These are phyloP conservation scores for Caenorhabditis plicata DNA, from an alignment of 2,888 invertebrate genomes.

Conservation along the genomic window DNA sequence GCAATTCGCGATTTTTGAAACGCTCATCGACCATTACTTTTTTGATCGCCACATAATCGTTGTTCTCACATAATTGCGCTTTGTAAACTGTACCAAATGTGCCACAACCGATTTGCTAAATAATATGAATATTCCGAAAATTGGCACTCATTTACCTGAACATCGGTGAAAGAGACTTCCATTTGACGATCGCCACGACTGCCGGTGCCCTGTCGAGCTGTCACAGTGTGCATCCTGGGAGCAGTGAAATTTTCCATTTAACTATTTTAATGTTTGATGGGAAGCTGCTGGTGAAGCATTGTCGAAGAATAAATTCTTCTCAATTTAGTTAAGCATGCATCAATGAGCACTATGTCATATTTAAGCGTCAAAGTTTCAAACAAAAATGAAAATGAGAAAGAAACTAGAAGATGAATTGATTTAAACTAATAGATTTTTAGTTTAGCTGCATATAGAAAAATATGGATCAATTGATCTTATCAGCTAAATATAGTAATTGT, in stretches of 20 bases:
- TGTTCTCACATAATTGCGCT: conserved; percentile 25
- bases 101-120: conserved; percentile 36
- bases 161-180: conserved; percentile 17
- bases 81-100: conserved; percentile 35
- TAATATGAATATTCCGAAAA: background rate
- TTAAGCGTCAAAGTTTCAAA: no score
- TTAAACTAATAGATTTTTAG: no score
- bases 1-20: conserved; percentile 36
- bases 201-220: conserved; percentile 16
- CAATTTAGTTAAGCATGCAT: no score
- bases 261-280: background rate
- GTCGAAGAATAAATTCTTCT: no score
- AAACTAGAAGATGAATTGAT: no score
- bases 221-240: conserved; percentile 26
- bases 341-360: no score
- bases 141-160: conserved; percentile 7
- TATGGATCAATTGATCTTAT: no score
- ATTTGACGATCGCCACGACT: conserved; percentile 19
- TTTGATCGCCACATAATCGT: conserved; percentile 37
- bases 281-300: no score
- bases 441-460: no score
- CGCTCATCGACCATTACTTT: conserved; percentile 30
- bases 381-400: no score
- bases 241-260: conserved; percentile 5
- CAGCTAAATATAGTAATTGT: no score